Conservation (phyloP, 2,113 vertebrate species). For the Fregetta grallaria region DNA sequence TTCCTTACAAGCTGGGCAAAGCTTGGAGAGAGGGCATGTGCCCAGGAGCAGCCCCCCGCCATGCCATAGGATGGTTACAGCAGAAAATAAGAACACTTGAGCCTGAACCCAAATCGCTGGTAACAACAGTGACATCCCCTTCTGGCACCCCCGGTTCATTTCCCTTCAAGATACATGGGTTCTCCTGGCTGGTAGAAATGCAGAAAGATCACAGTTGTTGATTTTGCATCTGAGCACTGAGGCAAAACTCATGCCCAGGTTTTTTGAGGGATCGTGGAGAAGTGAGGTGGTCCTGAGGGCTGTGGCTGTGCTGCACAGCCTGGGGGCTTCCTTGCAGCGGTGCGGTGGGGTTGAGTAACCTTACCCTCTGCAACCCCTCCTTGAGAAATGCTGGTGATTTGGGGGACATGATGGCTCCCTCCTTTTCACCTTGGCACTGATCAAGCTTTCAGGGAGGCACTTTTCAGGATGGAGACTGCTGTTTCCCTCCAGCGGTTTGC, state of each 20-base stretch:
- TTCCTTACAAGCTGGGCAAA: neutral
- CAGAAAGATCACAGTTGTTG: neutral
- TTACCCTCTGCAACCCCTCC: neutral
- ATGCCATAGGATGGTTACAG: neutral
- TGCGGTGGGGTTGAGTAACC: neutral
- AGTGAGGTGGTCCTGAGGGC: fast-evolving
- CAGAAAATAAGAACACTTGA: neutral
- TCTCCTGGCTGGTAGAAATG: neutral
- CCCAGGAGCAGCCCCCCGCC: neutral
- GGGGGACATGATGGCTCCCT: fast-evolving
- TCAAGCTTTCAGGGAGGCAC: neutral
- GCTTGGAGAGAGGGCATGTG: neutral
- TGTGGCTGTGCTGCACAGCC: neutral
- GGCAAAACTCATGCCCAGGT: fast-evolving
- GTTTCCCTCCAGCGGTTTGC: neutral
- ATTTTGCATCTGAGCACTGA: neutral
- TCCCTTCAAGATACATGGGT: neutral
- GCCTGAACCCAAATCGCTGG: neutral
- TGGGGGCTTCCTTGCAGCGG: neutral
- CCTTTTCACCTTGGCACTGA: neutral
- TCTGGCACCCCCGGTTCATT: neutral
- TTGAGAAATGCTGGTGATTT: neutral
- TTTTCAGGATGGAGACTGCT: neutral
- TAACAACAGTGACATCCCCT: neutral
- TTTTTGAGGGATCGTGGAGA: fast-evolving